Conservation (phyloP, 2,797 vertebrate genomes). For the Hydrolagus colliei region DNA sequence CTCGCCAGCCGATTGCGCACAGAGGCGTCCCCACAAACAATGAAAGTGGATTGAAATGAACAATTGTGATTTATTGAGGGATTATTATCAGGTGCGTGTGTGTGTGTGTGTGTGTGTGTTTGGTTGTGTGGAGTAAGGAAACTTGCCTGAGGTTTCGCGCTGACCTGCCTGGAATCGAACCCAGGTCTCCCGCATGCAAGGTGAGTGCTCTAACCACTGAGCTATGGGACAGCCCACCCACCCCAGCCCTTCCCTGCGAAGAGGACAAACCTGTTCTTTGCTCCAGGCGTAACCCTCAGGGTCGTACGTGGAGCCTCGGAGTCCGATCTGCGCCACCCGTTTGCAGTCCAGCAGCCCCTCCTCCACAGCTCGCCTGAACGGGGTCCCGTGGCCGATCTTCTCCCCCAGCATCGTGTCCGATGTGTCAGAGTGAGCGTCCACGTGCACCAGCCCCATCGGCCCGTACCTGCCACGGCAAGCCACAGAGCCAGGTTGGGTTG, state of each 20-base stretch:
- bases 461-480: constrained; percentile 58
- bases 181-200: no score
- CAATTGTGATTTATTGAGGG: no score
- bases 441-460: constrained; percentile 78
- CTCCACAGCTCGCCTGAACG: constrained; percentile 81
- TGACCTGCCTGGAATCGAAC: no score
- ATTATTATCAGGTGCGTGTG: no score
- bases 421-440: constrained; percentile 82
- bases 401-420: constrained; percentile 68
- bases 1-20: no score
- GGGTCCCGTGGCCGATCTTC: constrained; percentile 75
- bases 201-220: no score
- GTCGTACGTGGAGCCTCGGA: constrained; percentile 69
- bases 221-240: no score
- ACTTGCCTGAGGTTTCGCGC: no score
- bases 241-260: not conserved
- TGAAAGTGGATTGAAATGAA: no score
- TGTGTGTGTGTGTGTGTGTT: no score
- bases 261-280: constrained; percentile 64
- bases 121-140: no score
- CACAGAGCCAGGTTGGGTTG: accelerated
- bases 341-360: constrained; percentile 78
- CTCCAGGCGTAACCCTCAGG: constrained; percentile 67
- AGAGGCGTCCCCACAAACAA: no score
- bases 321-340: constrained; percentile 80